Conservation (phyloP, 1,140 invertebrate species). For the Sarcophaga bullata region DNA sequence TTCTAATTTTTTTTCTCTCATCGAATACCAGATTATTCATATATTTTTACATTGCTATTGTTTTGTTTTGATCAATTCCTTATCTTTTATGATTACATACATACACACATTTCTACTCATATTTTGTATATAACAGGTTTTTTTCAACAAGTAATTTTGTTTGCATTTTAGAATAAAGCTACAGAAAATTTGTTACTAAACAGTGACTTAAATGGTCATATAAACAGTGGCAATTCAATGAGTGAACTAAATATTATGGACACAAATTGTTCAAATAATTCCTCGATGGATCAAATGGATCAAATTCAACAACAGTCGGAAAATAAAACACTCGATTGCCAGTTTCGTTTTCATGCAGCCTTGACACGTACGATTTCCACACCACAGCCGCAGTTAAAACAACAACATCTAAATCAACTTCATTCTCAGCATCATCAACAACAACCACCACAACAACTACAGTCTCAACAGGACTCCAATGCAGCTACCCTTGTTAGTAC, state of each 20-base stretch:
- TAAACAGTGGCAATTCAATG: conserved; percentile 22
- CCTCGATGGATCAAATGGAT: conserved; percentile 33
- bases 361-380: conserved; percentile 55
- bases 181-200: conserved; percentile 11
- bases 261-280: conserved; percentile 29
- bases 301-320: conserved; percentile 12
- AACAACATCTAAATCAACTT: conserved; percentile 36
- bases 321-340: conserved; percentile 10
- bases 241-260: conserved; percentile 27
- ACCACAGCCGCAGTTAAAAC: conserved; percentile 28
- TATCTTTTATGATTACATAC: no score
- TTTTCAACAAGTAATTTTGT: conserved; percentile 10
- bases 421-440: conserved; percentile 42
- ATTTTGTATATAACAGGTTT: not conserved
- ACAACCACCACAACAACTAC: conserved; percentile 56
- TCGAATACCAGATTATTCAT: no score
- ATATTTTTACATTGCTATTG: no score
- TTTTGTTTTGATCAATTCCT: no score
- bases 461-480: conserved; percentile 47
- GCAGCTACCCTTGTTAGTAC: conserved; percentile 56
- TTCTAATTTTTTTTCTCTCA: no score
- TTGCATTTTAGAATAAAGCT: conserved; percentile 24
- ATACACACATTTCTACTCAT: no score
- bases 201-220: conserved; percentile 15
- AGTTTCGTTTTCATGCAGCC: conserved; percentile 51